A percentile compares a stretch with the other conserved stretches of the same genome.
phyloP scores from a whole-genome alignment of 2,113 vertebrate genomes.

The Arothron firmamentum region DNA sequence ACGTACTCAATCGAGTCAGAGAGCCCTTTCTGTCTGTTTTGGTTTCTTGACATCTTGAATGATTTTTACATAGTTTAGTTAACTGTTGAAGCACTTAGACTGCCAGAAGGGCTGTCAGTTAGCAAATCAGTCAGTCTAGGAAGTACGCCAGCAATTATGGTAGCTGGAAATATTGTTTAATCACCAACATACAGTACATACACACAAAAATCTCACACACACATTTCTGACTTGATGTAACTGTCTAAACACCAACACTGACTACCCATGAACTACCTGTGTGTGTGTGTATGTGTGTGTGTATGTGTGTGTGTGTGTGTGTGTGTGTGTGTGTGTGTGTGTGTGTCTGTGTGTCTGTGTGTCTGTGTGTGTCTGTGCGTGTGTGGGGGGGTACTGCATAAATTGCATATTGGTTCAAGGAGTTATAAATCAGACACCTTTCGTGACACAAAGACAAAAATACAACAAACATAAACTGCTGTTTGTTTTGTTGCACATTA shows the following conservation, averaged over 20 bases:
- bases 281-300: too few species aligned
- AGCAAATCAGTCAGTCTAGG: slow-evolving; percentile 45
- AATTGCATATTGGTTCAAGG: too few species aligned
- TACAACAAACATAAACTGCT: slow-evolving; percentile 9
- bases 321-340: too few species aligned
- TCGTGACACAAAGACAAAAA: slow-evolving; percentile 1
- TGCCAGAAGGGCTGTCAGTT: slow-evolving; percentile 26
- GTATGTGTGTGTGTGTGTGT: too few species aligned
- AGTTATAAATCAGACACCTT: too few species aligned
- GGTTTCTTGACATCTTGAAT: slow-evolving; percentile 7
- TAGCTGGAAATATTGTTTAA: slow-evolving; percentile 96
- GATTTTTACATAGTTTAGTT: slow-evolving; percentile 30
- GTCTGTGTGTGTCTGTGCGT: neutral
- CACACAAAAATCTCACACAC: slow-evolving; percentile 53
- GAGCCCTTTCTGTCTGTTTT: too few species aligned
- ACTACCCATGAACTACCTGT: slow-evolving; percentile 53
- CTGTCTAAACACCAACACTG: slow-evolving; percentile 92
- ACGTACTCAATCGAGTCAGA: too few species aligned
- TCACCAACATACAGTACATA: slow-evolving; percentile 71
- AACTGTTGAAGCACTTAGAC: slow-evolving; percentile 23
- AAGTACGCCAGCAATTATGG: slow-evolving; percentile 47
- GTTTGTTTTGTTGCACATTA: too few species aligned
- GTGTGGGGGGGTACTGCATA: neutral
- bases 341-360: too few species aligned
- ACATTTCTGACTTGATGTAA: slow-evolving; percentile 77